Evolutionary conservation across 2,113 vertebrate species (phyloP).

Genomic region (Meriones unguiculatus): DNA sequence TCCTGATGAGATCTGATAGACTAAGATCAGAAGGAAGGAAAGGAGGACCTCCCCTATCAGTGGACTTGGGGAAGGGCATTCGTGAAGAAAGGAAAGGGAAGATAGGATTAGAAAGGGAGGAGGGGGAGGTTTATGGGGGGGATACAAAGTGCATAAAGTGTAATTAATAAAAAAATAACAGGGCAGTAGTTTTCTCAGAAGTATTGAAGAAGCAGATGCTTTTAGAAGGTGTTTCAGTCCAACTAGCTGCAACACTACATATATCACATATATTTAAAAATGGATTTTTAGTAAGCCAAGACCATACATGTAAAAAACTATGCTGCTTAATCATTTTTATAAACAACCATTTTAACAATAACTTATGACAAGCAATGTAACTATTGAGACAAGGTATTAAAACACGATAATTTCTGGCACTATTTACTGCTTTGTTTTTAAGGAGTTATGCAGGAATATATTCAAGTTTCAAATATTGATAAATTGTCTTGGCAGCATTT

Average conservation of each 20-base stretch:
- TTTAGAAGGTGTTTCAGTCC: background rate
- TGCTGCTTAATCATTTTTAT: background rate
- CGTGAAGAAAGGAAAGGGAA: no score
- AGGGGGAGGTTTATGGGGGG: no score
- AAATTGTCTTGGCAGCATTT: constrained; percentile 24
- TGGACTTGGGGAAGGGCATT: no score
- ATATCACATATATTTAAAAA: constrained; percentile 13
- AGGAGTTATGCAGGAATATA: background rate
- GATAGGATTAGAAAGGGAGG: no score
- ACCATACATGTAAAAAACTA: background rate
- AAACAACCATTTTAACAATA: background rate
- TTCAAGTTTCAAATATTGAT: background rate
- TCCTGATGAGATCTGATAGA: no score
- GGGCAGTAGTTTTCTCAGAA: no score
- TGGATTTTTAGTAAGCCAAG: background rate
- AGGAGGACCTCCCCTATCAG: no score
- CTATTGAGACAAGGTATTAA: background rate
- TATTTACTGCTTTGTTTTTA: background rate
- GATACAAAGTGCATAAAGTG: no score
- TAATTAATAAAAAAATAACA: no score
- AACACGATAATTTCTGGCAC: background rate
- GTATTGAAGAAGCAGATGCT: background rate
- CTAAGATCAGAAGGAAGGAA: no score
- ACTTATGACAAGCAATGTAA: background rate
- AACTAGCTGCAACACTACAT: background rate